Evolutionary conservation across 2,113 vertebrate genomes (phyloP).

Genomic region (Tympanuchus pallidicinctus): DNA sequence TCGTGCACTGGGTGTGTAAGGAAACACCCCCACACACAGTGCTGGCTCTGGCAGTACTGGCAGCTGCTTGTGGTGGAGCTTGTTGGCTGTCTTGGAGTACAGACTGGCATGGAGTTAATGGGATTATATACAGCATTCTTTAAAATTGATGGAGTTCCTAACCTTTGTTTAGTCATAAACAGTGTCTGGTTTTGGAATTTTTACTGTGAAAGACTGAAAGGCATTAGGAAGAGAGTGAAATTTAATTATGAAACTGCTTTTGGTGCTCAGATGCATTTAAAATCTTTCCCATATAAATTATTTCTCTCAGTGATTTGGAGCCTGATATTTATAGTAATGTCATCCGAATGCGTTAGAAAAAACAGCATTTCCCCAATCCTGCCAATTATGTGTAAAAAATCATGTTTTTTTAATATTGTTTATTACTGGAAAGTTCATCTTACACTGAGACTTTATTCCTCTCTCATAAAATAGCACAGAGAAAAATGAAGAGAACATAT

Average conservation of each 20-base stretch:
- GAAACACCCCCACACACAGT: background rate
- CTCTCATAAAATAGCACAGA: conserved; percentile 47
- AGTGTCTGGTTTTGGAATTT: background rate
- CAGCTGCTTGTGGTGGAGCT: background rate
- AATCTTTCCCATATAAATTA: conserved; percentile 1
- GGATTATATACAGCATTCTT: background rate
- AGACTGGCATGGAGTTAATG: background rate
- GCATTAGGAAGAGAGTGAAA: background rate
- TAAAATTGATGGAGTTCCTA: background rate
- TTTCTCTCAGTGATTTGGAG: conserved; percentile 1
- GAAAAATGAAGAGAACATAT: conserved; percentile 67
- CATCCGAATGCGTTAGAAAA: background rate
- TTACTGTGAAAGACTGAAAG: background rate
- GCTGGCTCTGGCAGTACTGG: background rate
- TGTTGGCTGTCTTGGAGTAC: background rate
- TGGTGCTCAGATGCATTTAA: background rate
- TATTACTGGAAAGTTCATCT: conserved; percentile 20
- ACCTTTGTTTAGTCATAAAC: conserved; percentile 5
- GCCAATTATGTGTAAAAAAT: background rate
- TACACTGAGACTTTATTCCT: conserved; percentile 48
- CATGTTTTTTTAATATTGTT: background rate
- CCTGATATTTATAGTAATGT: conserved; percentile 14
- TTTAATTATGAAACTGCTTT: background rate
- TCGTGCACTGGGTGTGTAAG: background rate
- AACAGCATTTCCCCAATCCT: background rate